Conservation (phyloP, 2,888 invertebrate genomes). For the Rhagonycha lutea region DNA sequence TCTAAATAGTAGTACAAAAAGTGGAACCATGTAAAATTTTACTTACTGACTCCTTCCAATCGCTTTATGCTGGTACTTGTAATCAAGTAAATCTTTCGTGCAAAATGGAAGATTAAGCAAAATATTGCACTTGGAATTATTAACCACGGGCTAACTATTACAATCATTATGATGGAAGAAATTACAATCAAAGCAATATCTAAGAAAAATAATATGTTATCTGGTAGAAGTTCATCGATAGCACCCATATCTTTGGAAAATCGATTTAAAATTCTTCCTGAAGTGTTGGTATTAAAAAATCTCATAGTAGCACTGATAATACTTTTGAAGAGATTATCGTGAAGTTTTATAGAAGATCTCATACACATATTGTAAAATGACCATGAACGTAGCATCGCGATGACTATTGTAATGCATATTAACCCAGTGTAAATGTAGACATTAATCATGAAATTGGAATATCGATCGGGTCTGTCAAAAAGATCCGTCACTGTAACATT, state of each 20-base stretch:
- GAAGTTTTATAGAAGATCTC: conserved; percentile 76
- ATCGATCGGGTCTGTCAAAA: background rate
- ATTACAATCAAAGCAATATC: background rate
- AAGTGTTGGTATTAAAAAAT: conserved; percentile 88
- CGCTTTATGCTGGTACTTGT: conserved; percentile 82
- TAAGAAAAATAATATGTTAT: conserved; percentile 40
- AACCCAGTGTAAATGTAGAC: background rate
- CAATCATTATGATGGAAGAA: background rate
- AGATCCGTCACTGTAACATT: too few relatives aligned
- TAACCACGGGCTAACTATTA: background rate
- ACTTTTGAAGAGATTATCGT: conserved; percentile 80
- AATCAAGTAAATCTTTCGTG: conserved; percentile 76
- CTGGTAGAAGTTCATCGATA: conserved; percentile 66
- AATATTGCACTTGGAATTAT: background rate
- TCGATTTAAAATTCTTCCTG: conserved; percentile 80
- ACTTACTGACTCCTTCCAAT: conserved; percentile 80
- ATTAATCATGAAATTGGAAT: background rate
- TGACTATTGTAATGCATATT: conserved; percentile 55
- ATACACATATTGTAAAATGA: conserved; percentile 72
- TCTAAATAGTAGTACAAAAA: too few relatives aligned
- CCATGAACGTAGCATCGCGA: conserved; percentile 60
- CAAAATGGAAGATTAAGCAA: background rate
- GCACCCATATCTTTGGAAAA: conserved; percentile 89
- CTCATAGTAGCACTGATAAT: conserved; percentile 80
- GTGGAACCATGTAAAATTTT: background rate